Conservation (phyloP, 1,140 invertebrate species). For the Anastrepha obliqua region DNA sequence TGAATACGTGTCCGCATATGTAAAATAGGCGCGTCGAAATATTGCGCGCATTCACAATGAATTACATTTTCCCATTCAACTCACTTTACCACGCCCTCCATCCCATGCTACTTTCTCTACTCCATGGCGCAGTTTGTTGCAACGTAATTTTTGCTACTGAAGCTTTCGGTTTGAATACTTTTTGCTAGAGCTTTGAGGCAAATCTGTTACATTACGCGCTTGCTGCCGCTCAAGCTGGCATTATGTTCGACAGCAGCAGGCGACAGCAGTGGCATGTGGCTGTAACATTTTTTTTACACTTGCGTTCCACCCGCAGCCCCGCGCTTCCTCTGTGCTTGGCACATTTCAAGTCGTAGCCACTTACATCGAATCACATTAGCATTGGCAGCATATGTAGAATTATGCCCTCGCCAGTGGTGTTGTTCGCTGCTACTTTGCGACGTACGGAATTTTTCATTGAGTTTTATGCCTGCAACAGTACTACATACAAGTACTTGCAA, state of each 20-base stretch:
- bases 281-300: neutral
- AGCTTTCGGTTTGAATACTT: too few relatives aligned
- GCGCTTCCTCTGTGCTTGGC: too few relatives aligned
- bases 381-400: too few relatives aligned
- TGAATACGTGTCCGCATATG: neutral
- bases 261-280: too few relatives aligned
- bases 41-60: neutral
- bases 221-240: neutral
- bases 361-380: too few relatives aligned
- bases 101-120: neutral
- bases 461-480: neutral
- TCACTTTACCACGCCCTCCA: neutral
- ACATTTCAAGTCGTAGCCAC: too few relatives aligned
- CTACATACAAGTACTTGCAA: too few relatives aligned
- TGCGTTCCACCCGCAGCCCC: neutral
- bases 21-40: neutral
- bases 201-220: neutral
- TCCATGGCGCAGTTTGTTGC: neutral
- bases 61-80: neutral
- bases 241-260: neutral
- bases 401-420: neutral
- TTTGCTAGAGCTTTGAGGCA: too few relatives aligned
- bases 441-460: neutral
- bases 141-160: too few relatives aligned
- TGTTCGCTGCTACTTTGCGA: neutral